phyloP scores from a whole-genome alignment of 1,140 invertebrate genomes.

The Triops longicaudatus region DNA sequence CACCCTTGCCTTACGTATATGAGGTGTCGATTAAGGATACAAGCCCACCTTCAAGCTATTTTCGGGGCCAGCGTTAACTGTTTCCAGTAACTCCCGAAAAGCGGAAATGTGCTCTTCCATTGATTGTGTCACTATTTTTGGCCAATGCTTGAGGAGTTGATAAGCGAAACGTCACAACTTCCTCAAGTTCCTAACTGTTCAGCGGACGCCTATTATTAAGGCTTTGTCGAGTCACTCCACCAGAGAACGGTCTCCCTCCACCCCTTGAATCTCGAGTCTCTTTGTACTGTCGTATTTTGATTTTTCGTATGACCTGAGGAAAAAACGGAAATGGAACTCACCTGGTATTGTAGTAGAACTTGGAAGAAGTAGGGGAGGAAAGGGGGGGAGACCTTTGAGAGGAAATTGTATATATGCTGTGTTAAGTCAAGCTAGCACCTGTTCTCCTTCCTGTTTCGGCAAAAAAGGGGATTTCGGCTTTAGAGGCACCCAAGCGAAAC shows the following conservation, averaged over 20 bases:
- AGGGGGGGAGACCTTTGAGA: not conserved
- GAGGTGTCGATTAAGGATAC: not conserved
- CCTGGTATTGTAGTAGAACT: not conserved
- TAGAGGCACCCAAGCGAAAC: not conserved
- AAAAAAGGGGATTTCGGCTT: not conserved
- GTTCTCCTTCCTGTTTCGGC: not conserved
- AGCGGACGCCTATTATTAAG: not conserved
- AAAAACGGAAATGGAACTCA: not conserved
- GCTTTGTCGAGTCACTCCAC: not conserved
- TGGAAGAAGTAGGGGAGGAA: not conserved
- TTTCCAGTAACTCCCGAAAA: not conserved
- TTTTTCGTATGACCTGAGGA: not conserved
- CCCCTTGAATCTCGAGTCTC: not conserved
- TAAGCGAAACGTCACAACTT: not conserved
- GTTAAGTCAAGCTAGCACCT: constrained; percentile 14
- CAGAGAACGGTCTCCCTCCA: not conserved
- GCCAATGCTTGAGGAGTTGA: not conserved
- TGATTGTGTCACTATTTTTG: not conserved
- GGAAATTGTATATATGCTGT: constrained; percentile 12
- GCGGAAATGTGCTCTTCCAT: not conserved
- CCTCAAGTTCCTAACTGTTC: not conserved
- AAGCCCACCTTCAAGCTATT: not conserved
- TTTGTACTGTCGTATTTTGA: not conserved
- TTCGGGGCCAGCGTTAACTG: too few species aligned
- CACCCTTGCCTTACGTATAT: not conserved